These are phyloP conservation scores for Pyrgilauda ruficollis DNA, from an alignment of 2,113 vertebrate genomes.

Conservation along the genomic window DNA sequence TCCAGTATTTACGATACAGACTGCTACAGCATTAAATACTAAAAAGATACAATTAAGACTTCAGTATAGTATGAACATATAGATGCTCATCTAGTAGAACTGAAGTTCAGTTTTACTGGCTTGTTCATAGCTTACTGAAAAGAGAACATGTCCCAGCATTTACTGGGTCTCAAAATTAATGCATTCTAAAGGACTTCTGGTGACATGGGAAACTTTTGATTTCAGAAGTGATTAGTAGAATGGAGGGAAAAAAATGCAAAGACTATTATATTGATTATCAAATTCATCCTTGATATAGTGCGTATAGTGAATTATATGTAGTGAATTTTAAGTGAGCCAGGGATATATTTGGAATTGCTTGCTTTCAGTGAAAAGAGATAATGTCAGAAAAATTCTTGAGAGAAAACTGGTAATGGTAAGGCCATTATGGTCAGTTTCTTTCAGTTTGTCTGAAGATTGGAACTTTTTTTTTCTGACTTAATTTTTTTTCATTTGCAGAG, in stretches of 20 bases:
- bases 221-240: neutral
- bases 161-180: neutral
- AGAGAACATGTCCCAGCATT: neutral
- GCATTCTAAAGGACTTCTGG: neutral
- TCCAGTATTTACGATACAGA: neutral
- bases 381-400: neutral
- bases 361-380: neutral
- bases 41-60: neutral
- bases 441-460: neutral
- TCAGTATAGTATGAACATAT: neutral
- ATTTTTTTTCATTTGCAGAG: conserved; percentile 66
- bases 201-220: neutral
- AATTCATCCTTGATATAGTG: neutral
- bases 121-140: neutral
- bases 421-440: neutral
- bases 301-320: neutral
- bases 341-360: neutral
- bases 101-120: neutral
- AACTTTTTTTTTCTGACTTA: neutral
- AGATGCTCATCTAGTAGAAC: neutral
- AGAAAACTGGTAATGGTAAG: neutral
- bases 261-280: neutral
- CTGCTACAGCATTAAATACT: neutral
- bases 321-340: neutral
- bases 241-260: neutral